Conservation (phyloP, 1,140 invertebrate species). For the Hestina assimilis region DNA sequence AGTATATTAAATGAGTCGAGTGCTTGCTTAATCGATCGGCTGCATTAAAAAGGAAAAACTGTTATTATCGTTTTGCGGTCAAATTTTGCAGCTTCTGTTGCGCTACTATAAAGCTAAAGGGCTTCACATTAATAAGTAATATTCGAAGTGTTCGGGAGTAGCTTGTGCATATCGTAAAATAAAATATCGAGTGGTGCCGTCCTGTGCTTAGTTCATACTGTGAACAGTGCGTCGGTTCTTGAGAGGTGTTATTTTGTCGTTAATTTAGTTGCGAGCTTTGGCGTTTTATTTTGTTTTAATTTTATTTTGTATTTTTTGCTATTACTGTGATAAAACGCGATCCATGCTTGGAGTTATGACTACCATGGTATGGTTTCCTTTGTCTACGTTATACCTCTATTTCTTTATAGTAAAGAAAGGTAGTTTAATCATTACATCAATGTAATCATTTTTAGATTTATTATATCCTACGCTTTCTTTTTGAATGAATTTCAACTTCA, state of each 20-base stretch:
- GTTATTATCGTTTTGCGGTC: constrained; percentile 64
- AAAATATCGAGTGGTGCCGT: constrained; percentile 56
- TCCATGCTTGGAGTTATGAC: constrained; percentile 78
- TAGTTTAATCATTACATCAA: constrained; percentile 54
- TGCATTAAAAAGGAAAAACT: constrained; percentile 71
- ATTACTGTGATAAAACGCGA: constrained; percentile 72
- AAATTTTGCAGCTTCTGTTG: constrained; percentile 64
- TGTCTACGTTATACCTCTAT: constrained; percentile 69
- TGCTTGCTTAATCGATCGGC: constrained; percentile 69
- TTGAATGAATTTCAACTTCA: constrained; percentile 25
- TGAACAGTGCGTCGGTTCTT: constrained; percentile 63
- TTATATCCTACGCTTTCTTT: constrained; percentile 28
- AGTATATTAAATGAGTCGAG: constrained; percentile 50
- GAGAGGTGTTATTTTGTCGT: constrained; percentile 63
- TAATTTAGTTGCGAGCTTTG: constrained; percentile 66
- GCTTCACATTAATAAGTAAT: constrained; percentile 42
- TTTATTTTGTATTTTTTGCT: constrained; percentile 64
- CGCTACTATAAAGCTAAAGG: constrained; percentile 40
- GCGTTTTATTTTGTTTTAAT: constrained; percentile 54
- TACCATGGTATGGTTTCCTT: constrained; percentile 79
- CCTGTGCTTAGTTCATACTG: constrained; percentile 72
- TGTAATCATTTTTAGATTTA: constrained; percentile 34
- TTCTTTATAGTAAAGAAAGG: constrained; percentile 59
- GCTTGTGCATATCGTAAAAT: constrained; percentile 42
- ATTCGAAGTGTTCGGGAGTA: constrained; percentile 42